Evolutionary conservation across 2,113 vertebrate genomes (phyloP), one percentile per base, ranked within the genome.

Genomic region (Tretioscincus oriximinensis): DNA sequence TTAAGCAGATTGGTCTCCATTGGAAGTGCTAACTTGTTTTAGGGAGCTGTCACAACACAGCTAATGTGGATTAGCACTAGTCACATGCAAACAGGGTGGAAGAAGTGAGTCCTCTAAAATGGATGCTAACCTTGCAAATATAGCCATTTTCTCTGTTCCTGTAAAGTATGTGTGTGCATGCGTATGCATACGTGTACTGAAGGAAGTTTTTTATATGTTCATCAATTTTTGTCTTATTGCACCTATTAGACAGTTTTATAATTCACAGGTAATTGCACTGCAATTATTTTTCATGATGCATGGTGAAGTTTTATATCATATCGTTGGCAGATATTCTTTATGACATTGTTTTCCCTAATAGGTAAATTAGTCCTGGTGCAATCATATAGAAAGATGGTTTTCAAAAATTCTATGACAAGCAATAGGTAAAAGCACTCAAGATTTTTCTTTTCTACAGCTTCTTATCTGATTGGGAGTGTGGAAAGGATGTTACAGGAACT

Each of bases 201-300:
- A 41, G 35, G 88, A 86, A 88, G 88, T 92, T 94, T 93, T 91
- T 93, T 90, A 89, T 89, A 87, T 86, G 87, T 92, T 88, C 85
- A 64, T 88, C 87, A 85, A 83, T 82, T 88, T 85, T 87, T 90
- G 89, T 88, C 85, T 94, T 93, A 93, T 88, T 93, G 92, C 90
- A 95, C 91, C 93, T 94, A 89, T 86, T 82, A 54, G 77, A 88
- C 18, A 1, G 86, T 92, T 92, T 94, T 92, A 91, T 94, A 94
- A 95, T 95, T 92, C 91, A 84, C 85, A 87, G 87, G 84, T 92
- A 95, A 95, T 93, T 93, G 93, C 92, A 94, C 88, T 87, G 88
- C 90, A 94, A 93, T 95, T 95, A 94, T 93, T 96, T 94, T 95
- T 94, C 91, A 93, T 93, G 93, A 95, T 93, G 91, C 93, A 91